Base-by-base conservation (phyloP, 2,888 invertebrate species). In the Hypomecis punctinalis region DNA sequence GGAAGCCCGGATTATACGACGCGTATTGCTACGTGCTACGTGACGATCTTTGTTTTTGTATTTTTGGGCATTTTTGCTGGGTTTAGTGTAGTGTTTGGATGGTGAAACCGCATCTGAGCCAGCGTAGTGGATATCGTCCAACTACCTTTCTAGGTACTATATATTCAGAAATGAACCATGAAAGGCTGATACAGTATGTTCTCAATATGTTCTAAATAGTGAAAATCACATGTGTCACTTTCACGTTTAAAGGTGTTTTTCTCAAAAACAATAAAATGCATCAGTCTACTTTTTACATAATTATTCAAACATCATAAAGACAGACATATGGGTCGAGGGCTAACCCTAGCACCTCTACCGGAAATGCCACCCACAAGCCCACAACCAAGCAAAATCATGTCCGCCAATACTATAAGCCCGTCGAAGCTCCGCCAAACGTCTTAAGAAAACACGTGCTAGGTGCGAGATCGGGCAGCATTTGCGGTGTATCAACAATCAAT, bases 11-110 rank as follows among this genome's bases (percentile, higher is more conserved):
- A 91, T 92, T 91, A 92, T 86, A 87, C 80, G 55, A 42, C 61
- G 40, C 52, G 83, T 84, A 89, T 90, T 88, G 86, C 89, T 89
- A 90, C 92, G 92, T 91, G 91, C 85, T 75, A 72, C 78, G 64
- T 71, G 70, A 56, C 39, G 71, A 71, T 76, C 77, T 76, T 81
- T 79, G 75, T 81, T 77, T 76, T 72, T 67, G 66, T 70, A 54
- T 47, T 52, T 49, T 63, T 55, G 48, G 48, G 59, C 48, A 55
- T 59, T 66, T 60, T 60, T 10, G 52, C 59, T 10, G 33, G 9
- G 40, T 40, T 57, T 57, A 6, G 5, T 35, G 5, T 11, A 23
- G 23, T 23, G 23, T 23, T 23, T 23, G 23, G 23, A 23, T 23
- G 1, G 23, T 23, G 23, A 23, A 23, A 23, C 23, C 23, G 23